Base-by-base conservation (phyloP, 2,113 vertebrate species). In the Scalopus aquaticus region DNA sequence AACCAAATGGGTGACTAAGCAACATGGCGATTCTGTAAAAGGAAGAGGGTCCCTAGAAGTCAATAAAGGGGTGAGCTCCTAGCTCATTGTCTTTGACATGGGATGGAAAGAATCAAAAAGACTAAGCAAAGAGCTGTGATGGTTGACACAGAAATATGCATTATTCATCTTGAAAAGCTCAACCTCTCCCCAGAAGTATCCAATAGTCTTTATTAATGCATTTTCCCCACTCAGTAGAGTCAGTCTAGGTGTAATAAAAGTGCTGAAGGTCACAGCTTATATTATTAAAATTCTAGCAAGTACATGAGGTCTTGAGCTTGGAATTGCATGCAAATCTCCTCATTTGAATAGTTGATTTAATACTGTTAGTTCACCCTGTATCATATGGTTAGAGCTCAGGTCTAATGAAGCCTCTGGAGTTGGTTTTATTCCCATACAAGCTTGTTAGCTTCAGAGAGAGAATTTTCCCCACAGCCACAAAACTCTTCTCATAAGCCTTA, bases 211-310 rank as follows among this genome's bases (percentile, higher is more conserved):
- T 67, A 56, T 64, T 32, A 49, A 87, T 64, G 42, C 3, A 46
- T 77, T 58, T 89, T 65, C 46, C 19, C 32, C 88, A 39, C 17
- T 79, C 24, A 35, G 19, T 58, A 19, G 65, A n/a, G 32, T 60
- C 54, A 65, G 32, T 70, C 88, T 49, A 13, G 39, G 49, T 87
- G 46, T 77, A 76, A 77, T 64, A 74, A 95, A 73, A 74, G 67
- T 51, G 32, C 10, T 76, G 60, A 92, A 81, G 70, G 37, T 79
- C 58, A 80, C 79, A 64, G 82, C 32, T 94, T 67, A 76, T 62
- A 84, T 91, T 83, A 94, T 96, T 94, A 94, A 96, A 95, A 89
- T 97, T 92, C 93, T 80, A 96, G 60, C 60, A 90, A 89, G 60
- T 73, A 42, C 5, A 6, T 5, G 46, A 77, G 32, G 30, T 49